A percentile compares a stretch with the other conserved stretches of the same genome.
Conservation (phyloP, 2,113 vertebrate genomes). For the Oncorhynchus keta region DNA sequence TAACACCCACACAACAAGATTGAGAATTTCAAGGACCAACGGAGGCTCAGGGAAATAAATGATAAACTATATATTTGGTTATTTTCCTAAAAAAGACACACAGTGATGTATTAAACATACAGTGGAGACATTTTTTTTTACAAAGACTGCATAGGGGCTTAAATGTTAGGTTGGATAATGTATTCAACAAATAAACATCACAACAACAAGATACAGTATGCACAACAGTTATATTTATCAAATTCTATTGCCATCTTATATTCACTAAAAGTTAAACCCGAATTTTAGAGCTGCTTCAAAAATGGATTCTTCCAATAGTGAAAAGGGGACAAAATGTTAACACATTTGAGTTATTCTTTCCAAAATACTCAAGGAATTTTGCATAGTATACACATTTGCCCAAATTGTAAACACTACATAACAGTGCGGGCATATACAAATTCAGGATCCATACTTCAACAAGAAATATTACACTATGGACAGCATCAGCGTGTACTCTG, state of each 20-base stretch:
- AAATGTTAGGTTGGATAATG: conserved; percentile 34
- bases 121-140: background rate
- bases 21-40: no score
- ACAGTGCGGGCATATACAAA: conserved; percentile 11
- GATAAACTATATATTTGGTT: no score
- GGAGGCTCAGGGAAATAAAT: no score
- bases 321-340: no score
- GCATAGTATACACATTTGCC: no score
- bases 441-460: conserved; percentile 30
- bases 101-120: conserved; percentile 13
- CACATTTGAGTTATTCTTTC: no score
- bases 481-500: background rate
- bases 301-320: background rate
- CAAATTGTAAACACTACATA: background rate
- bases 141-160: background rate
- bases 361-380: no score
- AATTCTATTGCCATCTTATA: background rate
- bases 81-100: conserved; percentile 21
- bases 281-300: background rate
- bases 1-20: no score
- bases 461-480: conserved; percentile 13
- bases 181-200: conserved; percentile 26
- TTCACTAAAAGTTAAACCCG: background rate
- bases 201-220: conserved; percentile 31
- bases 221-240: background rate